Conservation (phyloP, 2,888 invertebrate species). For the Brenthis daphne region DNA sequence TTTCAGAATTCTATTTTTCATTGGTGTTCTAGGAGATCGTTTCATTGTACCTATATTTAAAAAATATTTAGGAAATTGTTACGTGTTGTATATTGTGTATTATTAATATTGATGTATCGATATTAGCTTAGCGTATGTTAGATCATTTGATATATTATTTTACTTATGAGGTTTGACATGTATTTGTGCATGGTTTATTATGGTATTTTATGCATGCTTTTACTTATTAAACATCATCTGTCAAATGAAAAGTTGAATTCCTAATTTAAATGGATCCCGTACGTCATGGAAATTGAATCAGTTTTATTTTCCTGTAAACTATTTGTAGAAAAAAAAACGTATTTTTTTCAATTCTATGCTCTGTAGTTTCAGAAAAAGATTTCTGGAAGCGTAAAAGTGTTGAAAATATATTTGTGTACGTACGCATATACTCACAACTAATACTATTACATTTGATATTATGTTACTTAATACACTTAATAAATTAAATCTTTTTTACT, state of each 20-base stretch:
- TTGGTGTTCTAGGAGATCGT: neutral
- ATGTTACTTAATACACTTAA: too few relatives aligned
- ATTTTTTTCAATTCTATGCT: too few relatives aligned
- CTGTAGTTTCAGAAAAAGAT: too few relatives aligned
- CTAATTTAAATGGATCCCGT: too few relatives aligned
- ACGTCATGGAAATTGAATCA: neutral
- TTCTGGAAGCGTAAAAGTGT: too few relatives aligned
- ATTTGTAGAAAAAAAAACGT: too few relatives aligned
- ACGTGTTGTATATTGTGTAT: slow-evolving; percentile 18
- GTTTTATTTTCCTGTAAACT: neutral
- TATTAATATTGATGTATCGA: slow-evolving; percentile 26
- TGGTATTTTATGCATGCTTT: slow-evolving; percentile 26
- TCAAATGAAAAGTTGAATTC: slow-evolving; percentile 11
- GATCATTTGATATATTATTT: slow-evolving; percentile 15
- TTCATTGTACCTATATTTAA: neutral
- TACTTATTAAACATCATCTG: slow-evolving; percentile 24
- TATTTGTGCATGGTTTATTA: slow-evolving; percentile 26
- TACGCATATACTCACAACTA: too few relatives aligned
- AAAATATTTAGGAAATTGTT: slow-evolving; percentile 1
- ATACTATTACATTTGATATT: too few relatives aligned
- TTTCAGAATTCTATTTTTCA: too few relatives aligned
- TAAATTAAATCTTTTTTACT: too few relatives aligned
- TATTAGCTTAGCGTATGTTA: slow-evolving; percentile 24
- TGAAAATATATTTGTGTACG: too few relatives aligned
- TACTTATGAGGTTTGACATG: slow-evolving; percentile 22